Base-by-base conservation (phyloP, 2,113 vertebrate species). In the Phalacrocorax carbo region DNA sequence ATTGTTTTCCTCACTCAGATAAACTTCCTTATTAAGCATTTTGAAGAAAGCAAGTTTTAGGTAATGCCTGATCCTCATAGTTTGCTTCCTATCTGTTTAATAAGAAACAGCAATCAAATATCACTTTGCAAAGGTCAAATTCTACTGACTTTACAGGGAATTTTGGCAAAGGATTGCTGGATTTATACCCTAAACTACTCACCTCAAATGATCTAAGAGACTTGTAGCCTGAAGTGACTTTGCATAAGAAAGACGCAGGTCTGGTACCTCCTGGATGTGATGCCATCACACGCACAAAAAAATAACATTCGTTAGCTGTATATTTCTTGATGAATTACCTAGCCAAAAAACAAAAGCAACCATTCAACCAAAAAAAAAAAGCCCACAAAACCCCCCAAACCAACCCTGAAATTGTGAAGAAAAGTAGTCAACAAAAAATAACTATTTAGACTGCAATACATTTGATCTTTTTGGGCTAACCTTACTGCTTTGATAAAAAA, bases 171-270 rank as follows among this genome's bases (percentile, higher is more conserved):
- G 19, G 3, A 19, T 52, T 85, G 11, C 18, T 77, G 3, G 10
- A 13, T 70, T 58, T 49, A 1, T 77, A 22, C 4, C 4, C 2
- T 46, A 29, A 75, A 27, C 6, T 68, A 18, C 29, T 79, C 10
- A 64, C 5, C 12, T 91, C 5, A 36, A 68, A 94, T 7, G 1
- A 32, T 48, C 15, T 61, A 54, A 66, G 57, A 38, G 8, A 16
- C 13, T 5, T 34, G 6, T 34, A 82, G 13, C 1, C 5, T 6
- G 1, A 61, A n/a, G 5, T 13, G 20, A 42, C 1, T 78, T 72
- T 2, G 3, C 13, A 13, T 8, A 52, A 57, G 70, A 71, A 48
- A 54, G 52, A 6, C 17, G 61, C 5, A 70, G 5, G 2, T 71
- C 32, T 82, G 11, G 3, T 80, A 46, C 8, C 7, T 57, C 7